Conservation (phyloP, 2,888 invertebrate species). For the Leucania comma region DNA sequence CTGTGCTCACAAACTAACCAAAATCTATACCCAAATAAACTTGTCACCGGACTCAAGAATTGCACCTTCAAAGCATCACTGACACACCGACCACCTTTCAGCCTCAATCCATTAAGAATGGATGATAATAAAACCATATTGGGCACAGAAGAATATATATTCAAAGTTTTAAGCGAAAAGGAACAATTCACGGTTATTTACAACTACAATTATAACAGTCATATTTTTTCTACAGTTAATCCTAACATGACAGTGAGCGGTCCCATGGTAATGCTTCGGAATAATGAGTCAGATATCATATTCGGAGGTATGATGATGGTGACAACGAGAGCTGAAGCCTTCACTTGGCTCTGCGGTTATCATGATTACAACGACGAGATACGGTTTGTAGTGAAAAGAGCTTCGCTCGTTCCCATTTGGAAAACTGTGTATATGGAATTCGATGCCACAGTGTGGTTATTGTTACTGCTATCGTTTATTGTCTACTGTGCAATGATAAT, state of each 20-base stretch:
- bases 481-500: slow-evolving; percentile 66
- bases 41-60: slow-evolving; percentile 70
- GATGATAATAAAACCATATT: slow-evolving; percentile 29
- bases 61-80: slow-evolving; percentile 74
- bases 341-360: slow-evolving; percentile 70
- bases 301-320: slow-evolving; percentile 63
- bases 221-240: slow-evolving; percentile 36
- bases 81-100: slow-evolving; percentile 75
- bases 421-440: slow-evolving; percentile 75
- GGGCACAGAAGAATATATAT: slow-evolving; percentile 58
- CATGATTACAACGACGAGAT: slow-evolving; percentile 69
- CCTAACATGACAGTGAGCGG: slow-evolving; percentile 55
- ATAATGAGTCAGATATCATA: slow-evolving; percentile 62
- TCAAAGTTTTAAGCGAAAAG: slow-evolving; percentile 46
- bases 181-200: slow-evolving; percentile 52
- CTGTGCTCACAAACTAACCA: neutral
- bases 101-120: slow-evolving; percentile 62
- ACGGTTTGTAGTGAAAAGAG: slow-evolving; percentile 68
- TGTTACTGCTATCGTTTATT: slow-evolving; percentile 63
- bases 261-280: slow-evolving; percentile 61
- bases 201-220: slow-evolving; percentile 36
- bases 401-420: slow-evolving; percentile 64
- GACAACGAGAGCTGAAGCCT: slow-evolving; percentile 52
- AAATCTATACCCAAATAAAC: slow-evolving; percentile 70
- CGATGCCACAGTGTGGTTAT: slow-evolving; percentile 68